Base-by-base conservation (phyloP, 2,888 invertebrate species). In the Heliconius charithonia region DNA sequence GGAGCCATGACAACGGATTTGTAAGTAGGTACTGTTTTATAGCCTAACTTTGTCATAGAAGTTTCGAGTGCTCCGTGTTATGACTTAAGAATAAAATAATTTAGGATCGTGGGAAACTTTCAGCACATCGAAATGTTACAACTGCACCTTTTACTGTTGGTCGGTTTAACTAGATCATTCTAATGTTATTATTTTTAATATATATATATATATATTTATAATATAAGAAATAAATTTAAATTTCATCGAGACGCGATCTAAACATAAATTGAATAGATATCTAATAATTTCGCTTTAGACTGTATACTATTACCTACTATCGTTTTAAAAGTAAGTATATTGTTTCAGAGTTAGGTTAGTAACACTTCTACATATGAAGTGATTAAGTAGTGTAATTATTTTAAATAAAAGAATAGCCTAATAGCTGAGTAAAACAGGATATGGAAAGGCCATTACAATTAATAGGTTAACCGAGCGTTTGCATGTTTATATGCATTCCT, bases 361-460 rank as follows among this genome's bases (percentile, higher is more conserved):
- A 69, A 69, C 69, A 25, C 25, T 16, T 59, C 32, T 22, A 45
- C 41, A 74, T 27, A 45, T 74, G 41, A 45, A 69, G 41, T 65
- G 13, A 74, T 62, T 41, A 32, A 32, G 32, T 62, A 63, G 10
- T 27, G 41, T 65, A 45, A 65, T 41, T 63, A 63, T 71, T 72
- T n/a, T 75, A 77, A 56, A 62, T 63, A 75, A 76, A 65, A 74
- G 4, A 63, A 63, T 63, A 27, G 62, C 16, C 69, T 63, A 45
- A 75, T 51, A 32, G 78, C 80, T 81, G 76, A 84, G 82, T 82
- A 83, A 77, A 88, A 86, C 90, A 90, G 91, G 90, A 91, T 87
- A 87, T 85, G 89, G 88, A 87, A 91, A 90, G 86, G 81, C 90
- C 89, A 84, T 86, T 76, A 72, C 79, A 82, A 80, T 81, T 83